These are phyloP conservation scores for Riparia riparia DNA, from an alignment of 2,113 vertebrate genomes.

Conservation along the genomic window DNA sequence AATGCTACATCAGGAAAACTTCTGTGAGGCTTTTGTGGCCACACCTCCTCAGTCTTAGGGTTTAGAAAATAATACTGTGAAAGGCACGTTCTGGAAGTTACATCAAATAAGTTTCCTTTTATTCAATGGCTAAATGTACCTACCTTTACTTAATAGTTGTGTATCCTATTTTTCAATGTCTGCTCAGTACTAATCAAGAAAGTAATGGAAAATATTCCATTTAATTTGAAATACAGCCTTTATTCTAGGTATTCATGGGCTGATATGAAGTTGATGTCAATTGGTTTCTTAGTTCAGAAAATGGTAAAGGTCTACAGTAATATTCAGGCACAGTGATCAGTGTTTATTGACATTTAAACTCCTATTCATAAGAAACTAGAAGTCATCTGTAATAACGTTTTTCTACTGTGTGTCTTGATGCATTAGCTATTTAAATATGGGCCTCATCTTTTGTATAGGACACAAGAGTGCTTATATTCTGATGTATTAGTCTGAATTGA, in stretches of 20 bases:
- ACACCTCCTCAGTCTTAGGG: constrained; percentile 54
- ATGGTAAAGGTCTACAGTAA: background rate
- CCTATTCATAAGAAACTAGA: background rate
- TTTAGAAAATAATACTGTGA: constrained; percentile 59
- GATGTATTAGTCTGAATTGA: background rate
- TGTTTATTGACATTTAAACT: background rate
- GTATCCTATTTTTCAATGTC: background rate
- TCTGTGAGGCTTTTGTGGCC: constrained; percentile 67
- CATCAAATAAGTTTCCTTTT: background rate
- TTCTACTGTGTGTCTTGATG: background rate
- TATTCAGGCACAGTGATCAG: background rate
- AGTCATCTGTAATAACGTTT: background rate
- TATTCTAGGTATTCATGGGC: background rate
- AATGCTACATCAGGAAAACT: constrained; percentile 77
- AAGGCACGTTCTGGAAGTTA: constrained; percentile 42
- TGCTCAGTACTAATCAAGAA: background rate
- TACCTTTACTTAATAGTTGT: background rate
- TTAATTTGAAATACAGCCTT: background rate
- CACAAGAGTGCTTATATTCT: background rate
- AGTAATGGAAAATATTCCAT: background rate
- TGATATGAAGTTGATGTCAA: background rate
- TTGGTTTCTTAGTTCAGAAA: background rate
- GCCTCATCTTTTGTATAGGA: background rate
- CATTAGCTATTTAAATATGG: background rate
- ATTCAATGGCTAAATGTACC: background rate